Base-by-base conservation (phyloP, 2,888 invertebrate species). In the Ophonus ardosiacus region DNA sequence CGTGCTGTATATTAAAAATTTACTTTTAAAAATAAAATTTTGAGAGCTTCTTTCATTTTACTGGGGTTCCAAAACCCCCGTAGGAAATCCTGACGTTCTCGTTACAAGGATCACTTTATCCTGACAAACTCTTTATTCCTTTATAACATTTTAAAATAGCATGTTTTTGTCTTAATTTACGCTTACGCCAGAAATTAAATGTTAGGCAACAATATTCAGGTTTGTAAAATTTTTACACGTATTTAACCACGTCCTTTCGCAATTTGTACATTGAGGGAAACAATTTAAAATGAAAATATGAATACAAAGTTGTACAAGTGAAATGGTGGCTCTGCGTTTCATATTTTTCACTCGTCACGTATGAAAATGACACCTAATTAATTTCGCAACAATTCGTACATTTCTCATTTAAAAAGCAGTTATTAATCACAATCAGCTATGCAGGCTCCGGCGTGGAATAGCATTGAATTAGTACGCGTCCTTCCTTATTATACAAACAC, bases 391-490 rank as follows among this genome's bases (percentile, higher is more conserved):
- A 63, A 24, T 63, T 71, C 40, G 68, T 40, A 15, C 68, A 71
- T 71, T 71, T 71, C 68, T 71, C 68, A 71, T 71, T 71, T 71
- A 71, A 71, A 71, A 71, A 71, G 68, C 68, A 71, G 68, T 71
- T 38, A 71, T 71, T 71, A 71, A 71, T 71, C 68, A 71, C 68
- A 71, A 71, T 71, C 68, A 40, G 43, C 43, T 51, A 51, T 8
- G 10, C n/a, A 6, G 7, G 40, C 40, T 10, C 40, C 13, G 7
- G 8, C 15, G 15, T 40, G n/a, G 68, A 40, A 40, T n/a, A 40
- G 38, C 40, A 40, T 71, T 71, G 68, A 71, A 71, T 71, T 40
- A 71, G 68, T 15, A 8, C 7, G 68, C 38, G 68, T 63, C 68
- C 21, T 65, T 24, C 31, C 63, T 18, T 74, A 74, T 74, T 74